Evolutionary conservation across 2,888 invertebrate species (phyloP).

Genomic region (Eledona agricola): DNA sequence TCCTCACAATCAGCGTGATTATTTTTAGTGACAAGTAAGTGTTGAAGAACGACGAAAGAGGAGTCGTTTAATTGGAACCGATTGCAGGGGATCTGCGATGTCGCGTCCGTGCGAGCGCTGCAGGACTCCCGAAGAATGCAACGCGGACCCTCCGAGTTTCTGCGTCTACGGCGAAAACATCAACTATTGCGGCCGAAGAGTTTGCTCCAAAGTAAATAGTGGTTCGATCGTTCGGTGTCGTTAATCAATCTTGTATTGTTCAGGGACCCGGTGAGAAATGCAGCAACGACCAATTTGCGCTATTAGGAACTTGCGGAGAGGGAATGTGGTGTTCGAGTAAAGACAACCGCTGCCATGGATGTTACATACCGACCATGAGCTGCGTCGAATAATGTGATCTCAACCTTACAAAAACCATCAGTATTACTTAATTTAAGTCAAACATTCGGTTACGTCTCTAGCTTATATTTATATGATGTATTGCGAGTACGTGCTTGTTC

Average conservation of each 20-base stretch:
- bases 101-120: conserved; percentile 43
- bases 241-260: conserved; percentile 13
- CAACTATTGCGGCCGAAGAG: conserved; percentile 55
- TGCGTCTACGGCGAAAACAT: conserved; percentile 58
- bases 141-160: conserved; percentile 50
- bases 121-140: conserved; percentile 51
- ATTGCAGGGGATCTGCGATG: conserved; percentile 17
- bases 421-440: conserved; percentile 45
- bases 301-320: conserved; percentile 56
- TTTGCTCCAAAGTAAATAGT: conserved; percentile 57
- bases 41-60: too few relatives aligned
- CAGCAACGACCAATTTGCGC: conserved; percentile 53
- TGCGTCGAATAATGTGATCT: conserved; percentile 44
- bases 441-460: conserved; percentile 29
- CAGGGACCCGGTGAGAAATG: conserved; percentile 59
- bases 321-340: conserved; percentile 55
- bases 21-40: conserved; percentile 44
- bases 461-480: conserved; percentile 36
- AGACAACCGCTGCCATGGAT: conserved; percentile 59
- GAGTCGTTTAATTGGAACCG: too few relatives aligned
- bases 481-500: conserved; percentile 28
- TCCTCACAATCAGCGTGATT: conserved; percentile 36
- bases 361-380: conserved; percentile 53
- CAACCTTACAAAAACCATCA: conserved; percentile 37
- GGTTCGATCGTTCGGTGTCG: not conserved